Evolutionary conservation across 2,797 vertebrate genomes (phyloP).

Genomic region (Pygocentrus nattereri): DNA sequence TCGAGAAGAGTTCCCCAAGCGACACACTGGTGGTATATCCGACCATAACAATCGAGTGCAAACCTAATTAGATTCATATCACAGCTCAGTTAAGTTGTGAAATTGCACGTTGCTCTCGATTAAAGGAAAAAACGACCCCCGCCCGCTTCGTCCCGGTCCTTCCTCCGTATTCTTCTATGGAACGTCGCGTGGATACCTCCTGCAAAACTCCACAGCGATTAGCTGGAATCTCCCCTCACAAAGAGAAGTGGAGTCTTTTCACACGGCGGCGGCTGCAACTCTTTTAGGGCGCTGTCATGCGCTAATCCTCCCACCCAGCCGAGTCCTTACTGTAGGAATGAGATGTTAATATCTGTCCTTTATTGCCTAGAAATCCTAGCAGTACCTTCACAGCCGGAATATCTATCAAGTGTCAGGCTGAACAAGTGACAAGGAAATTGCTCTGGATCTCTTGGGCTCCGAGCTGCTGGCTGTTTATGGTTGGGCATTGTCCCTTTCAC

Average conservation of each 20-base stretch:
- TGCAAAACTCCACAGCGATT: conserved; percentile 36
- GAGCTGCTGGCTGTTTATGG: conserved; percentile 38
- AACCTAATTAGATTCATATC: conserved; percentile 71
- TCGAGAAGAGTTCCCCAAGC: conserved; percentile 58
- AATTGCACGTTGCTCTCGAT: conserved; percentile 48
- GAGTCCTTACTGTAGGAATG: conserved; percentile 64
- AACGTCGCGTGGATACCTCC: conserved; percentile 12
- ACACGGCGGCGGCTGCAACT: conserved; percentile 9
- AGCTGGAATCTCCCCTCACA: conserved; percentile 10
- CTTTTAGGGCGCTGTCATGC: conserved; percentile 61
- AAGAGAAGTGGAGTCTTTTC: conserved; percentile 9
- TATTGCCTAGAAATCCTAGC: conserved; percentile 63
- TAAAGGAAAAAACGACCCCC: conserved; percentile 68
- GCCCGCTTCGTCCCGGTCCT: conserved; percentile 52
- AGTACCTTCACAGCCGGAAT: conserved; percentile 61
- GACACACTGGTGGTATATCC: conserved; percentile 73
- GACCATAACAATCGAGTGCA: conserved; percentile 69
- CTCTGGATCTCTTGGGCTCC: conserved; percentile 47
- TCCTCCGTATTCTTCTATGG: conserved; percentile 5
- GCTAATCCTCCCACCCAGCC: conserved; percentile 56
- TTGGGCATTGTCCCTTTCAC: conserved; percentile 50
- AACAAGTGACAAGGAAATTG: conserved; percentile 55
- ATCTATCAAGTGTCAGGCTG: conserved; percentile 38
- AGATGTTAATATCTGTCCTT: conserved; percentile 64
- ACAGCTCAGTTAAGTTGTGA: conserved; percentile 62